phyloP scores from a whole-genome alignment of 2,888 invertebrate species.

The Sinelater perroti region DNA sequence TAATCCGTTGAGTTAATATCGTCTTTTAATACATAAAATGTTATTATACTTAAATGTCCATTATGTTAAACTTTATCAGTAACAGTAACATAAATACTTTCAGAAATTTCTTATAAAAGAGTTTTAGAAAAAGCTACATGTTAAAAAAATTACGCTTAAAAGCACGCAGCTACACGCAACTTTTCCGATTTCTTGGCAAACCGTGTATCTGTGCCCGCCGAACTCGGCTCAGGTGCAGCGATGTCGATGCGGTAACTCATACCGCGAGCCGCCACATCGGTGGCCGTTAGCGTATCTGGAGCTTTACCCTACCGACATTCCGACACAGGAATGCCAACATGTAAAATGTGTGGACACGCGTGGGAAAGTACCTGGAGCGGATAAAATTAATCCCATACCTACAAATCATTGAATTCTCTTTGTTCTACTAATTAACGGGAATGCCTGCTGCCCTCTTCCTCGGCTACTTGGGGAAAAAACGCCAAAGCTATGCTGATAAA shows the following conservation, averaged over 20 bases:
- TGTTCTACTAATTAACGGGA: conserved; percentile 41
- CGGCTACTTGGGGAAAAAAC: conserved; percentile 33
- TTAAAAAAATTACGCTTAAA: no score
- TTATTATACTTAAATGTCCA: no score
- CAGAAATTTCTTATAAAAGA: no score
- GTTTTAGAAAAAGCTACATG: no score
- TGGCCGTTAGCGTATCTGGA: conserved; percentile 40
- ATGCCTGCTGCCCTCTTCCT: conserved; percentile 31
- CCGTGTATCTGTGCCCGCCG: no score
- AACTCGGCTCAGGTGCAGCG: not conserved
- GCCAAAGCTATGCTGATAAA: conserved; percentile 34
- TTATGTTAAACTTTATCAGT: no score
- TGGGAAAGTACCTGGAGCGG: conserved; percentile 52
- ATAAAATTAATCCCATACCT: conserved; percentile 47
- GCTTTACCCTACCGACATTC: conserved; percentile 48
- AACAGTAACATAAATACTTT: no score
- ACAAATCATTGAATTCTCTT: conserved; percentile 49
- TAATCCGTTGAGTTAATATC: no score
- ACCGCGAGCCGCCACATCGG: conserved; percentile 32
- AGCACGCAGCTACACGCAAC: no score
- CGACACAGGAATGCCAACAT: conserved; percentile 53
- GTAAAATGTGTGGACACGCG: conserved; percentile 54
- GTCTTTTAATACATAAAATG: no score
- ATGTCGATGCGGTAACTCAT: conserved; percentile 21
- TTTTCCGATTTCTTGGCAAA: no score